Percentiles rank a stretch among this genome's conserved stretches.
Evolutionary conservation across 2,888 invertebrate genomes (phyloP).

Genomic region (Pandemis heparana): DNA sequence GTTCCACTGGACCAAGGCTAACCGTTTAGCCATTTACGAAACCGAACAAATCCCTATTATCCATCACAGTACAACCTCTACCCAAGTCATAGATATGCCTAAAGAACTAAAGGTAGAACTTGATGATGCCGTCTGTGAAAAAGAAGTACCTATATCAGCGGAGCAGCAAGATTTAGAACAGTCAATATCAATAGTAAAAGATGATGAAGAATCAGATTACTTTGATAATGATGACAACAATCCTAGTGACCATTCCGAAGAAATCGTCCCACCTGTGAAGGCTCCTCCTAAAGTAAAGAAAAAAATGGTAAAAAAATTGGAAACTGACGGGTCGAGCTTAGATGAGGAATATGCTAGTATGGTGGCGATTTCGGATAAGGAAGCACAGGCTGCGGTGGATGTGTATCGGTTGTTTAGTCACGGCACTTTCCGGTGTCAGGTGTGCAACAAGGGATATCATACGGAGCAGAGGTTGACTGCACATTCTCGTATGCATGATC

Average conservation of each 20-base stretch:
- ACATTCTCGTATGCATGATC: constrained; percentile 76
- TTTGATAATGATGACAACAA: constrained; percentile 47
- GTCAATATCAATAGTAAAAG: constrained; percentile 38
- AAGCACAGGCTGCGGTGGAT: constrained; percentile 71
- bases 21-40: constrained; percentile 51
- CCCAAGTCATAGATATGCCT: constrained; percentile 55
- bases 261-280: constrained; percentile 18
- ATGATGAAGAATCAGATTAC: constrained; percentile 38
- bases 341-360: constrained; percentile 75
- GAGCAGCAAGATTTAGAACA: constrained; percentile 33
- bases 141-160: constrained; percentile 30
- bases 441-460: constrained; percentile 65
- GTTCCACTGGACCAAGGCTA: constrained; percentile 67
- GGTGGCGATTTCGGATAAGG: constrained; percentile 66
- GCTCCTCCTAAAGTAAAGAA: constrained; percentile 11
- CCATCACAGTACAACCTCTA: constrained; percentile 62
- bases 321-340: constrained; percentile 64
- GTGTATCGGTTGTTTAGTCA: constrained; percentile 64
- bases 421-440: constrained; percentile 63
- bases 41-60: constrained; percentile 57
- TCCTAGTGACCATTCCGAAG: constrained; percentile 41
- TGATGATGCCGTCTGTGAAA: constrained; percentile 30
- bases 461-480: constrained; percentile 61
- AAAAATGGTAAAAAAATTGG: constrained; percentile 42
- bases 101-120: constrained; percentile 44